These are phyloP conservation scores for Candoia aspera DNA, from an alignment of 2,113 vertebrate genomes.

Conservation along the genomic window DNA sequence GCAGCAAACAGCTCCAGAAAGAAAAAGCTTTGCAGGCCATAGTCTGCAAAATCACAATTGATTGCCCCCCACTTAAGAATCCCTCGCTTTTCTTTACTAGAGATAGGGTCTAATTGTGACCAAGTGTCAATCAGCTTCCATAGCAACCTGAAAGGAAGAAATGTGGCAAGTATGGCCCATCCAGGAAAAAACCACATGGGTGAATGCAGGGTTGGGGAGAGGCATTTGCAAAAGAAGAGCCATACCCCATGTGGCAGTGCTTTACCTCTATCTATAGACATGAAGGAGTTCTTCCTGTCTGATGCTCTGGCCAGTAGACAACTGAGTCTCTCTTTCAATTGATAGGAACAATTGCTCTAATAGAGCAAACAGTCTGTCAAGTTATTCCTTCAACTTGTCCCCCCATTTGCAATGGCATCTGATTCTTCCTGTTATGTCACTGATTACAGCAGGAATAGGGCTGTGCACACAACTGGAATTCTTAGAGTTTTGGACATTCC, in stretches of 20 bases:
- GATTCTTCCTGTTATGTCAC: not conserved
- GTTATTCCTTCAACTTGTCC: not conserved
- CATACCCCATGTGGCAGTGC: not conserved
- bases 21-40: not conserved
- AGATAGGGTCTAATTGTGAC: not conserved
- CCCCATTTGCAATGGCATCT: not conserved
- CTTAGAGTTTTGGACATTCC: not conserved
- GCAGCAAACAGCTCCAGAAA: constrained; percentile 10
- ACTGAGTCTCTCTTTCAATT: not conserved
- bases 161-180: not conserved
- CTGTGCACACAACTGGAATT: not conserved
- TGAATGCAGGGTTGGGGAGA: not conserved
- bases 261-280: not conserved
- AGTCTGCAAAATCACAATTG: constrained; percentile 5
- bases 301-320: not conserved
- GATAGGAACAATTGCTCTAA: not conserved
- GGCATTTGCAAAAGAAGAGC: not conserved
- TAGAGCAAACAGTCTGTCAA: not conserved
- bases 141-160: not conserved
- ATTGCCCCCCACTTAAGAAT: not conserved
- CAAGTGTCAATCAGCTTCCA: not conserved
- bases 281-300: not conserved
- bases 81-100: not conserved
- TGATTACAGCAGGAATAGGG: not conserved
- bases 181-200: not conserved